Base-by-base conservation (phyloP, 1,140 invertebrate species). In the Sesamia nonagrioides region DNA sequence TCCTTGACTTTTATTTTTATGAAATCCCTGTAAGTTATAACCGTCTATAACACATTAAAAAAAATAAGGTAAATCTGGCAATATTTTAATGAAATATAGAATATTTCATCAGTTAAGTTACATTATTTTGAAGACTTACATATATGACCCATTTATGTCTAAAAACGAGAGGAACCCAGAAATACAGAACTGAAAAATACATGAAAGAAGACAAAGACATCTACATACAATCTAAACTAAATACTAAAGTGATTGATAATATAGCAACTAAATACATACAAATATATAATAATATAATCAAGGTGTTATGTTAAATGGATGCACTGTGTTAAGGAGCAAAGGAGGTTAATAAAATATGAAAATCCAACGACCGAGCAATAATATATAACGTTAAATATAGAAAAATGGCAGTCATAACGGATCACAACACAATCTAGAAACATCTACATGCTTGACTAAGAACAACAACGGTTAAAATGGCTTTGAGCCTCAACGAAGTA, bases 361-460 rank as follows among this genome's bases (percentile, higher is more conserved):
- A 76, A 73, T 35, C 45, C n/a, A 73, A 40, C 69, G 69, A 68
- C 52, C 61, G 35, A 52, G 60, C 73, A 56, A 21, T 37, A 7
- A 18, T 18, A 27, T 11, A 56, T 56, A 66, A 61, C 35, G 37
- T 37, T 58, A 66, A 52, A 60, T 45, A 77, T 72, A 73, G 42
- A 63, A 54, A 42, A 75, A 78, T 78, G 74, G 74, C 52, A 81
- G 54, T 63, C 42, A 73, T 63, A 60, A 58, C 15, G 27, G 56
- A 50, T 69, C 75, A 81, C 76, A 77, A 81, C 69, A 74, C 69
- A 71, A 50, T 77, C 48, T 77, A 77, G 45, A 77, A 50, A 61
- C 45, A 40, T 33, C 27, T 50, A 76, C 74, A 77, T 77, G 74
- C 74, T 63, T 48, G 21, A 69, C 69, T 21, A 61, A 76, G 60